These are phyloP conservation scores for Phenganax marumi DNA, from an alignment of 92 coral and sea anemone species.

Conservation along the genomic window DNA sequence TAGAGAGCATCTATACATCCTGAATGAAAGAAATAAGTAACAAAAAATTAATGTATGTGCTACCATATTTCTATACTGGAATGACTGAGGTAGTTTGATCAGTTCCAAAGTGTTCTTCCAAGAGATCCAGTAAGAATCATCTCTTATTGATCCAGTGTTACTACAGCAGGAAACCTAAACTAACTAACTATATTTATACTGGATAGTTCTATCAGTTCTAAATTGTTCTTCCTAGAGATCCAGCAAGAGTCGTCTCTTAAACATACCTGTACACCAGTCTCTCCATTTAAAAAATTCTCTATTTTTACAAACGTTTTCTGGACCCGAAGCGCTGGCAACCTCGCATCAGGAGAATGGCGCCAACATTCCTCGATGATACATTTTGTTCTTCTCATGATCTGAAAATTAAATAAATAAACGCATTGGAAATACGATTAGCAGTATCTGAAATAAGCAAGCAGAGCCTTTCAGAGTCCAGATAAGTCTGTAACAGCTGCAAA, in stretches of 20 bases:
- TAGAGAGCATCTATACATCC: background rate
- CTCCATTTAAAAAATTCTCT: constrained; percentile 5
- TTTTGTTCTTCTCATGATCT: constrained; percentile 21
- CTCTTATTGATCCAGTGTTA: too few species aligned
- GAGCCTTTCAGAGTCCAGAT: background rate
- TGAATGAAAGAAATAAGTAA: background rate
- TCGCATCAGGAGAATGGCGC: constrained; percentile 24
- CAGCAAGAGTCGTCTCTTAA: too few species aligned
- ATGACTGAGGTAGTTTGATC: background rate
- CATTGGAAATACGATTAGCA: background rate
- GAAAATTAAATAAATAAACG: background rate
- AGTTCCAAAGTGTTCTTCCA: too few species aligned
- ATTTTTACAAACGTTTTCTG: constrained; percentile 15
- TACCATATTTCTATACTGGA: background rate
- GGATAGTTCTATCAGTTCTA: too few species aligned
- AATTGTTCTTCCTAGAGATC: too few species aligned
- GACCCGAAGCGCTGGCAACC: constrained; percentile 9
- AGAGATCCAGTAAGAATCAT: too few species aligned
- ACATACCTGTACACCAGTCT: constrained; percentile 5
- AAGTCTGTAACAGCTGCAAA: background rate
- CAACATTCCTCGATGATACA: constrained; percentile 31
- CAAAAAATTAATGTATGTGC: background rate
- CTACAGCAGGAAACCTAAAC: too few species aligned
- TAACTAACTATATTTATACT: too few species aligned
- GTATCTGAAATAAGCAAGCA: background rate